Evolutionary conservation across 2,113 vertebrate species (phyloP).

Genomic region (Paedocypris sp.): DNA sequence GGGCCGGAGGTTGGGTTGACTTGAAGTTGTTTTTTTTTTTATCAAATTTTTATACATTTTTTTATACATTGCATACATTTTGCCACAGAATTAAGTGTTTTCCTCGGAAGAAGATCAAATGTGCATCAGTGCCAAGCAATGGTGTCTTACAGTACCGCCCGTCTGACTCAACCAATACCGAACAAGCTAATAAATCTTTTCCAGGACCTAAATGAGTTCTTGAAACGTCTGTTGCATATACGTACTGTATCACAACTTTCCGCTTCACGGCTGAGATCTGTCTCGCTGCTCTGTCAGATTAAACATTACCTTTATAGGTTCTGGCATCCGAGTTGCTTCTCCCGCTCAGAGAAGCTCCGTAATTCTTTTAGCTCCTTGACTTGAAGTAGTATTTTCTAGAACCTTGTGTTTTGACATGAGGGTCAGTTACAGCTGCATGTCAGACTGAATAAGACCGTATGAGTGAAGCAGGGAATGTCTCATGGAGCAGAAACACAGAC

Average conservation of each 20-base stretch:
- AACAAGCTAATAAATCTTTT: too few relatives aligned
- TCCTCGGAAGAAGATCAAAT: too few relatives aligned
- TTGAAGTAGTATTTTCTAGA: background rate
- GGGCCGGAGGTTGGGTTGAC: too few relatives aligned
- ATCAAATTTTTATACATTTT: too few relatives aligned
- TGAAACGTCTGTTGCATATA: background rate
- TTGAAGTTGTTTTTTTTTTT: too few relatives aligned
- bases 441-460: background rate
- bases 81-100: too few relatives aligned
- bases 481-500: background rate
- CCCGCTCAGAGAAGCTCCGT: background rate
- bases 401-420: background rate
- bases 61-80: too few relatives aligned
- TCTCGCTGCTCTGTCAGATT: background rate
- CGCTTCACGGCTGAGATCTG: background rate
- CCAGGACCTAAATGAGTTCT: background rate
- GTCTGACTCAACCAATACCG: too few relatives aligned
- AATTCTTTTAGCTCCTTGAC: background rate
- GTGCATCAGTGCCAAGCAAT: too few relatives aligned
- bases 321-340: background rate
- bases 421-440: conserved; percentile 15
- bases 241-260: background rate
- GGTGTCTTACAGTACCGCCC: too few relatives aligned
- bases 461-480: background rate
- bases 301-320: background rate